Base-by-base conservation (phyloP, 2,113 vertebrate species). In the Hypocryptadius cinnamomeus region DNA sequence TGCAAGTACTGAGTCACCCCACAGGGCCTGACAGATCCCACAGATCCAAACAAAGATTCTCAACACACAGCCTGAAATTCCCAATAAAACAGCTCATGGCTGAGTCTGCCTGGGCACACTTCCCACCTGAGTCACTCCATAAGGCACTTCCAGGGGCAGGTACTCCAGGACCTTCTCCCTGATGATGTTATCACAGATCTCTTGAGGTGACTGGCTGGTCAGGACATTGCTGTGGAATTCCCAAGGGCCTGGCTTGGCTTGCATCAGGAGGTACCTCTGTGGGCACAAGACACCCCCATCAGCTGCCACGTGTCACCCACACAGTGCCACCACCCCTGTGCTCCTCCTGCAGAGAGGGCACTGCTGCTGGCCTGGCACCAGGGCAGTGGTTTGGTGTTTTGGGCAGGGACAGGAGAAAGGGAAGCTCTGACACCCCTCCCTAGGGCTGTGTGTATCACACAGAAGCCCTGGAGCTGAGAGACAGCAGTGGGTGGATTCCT, bases 101-200 rank as follows among this genome's bases (percentile, higher is more conserved):
- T 8, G 60, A 51, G 17, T 9, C 56, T 69, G 40, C 57, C 16
- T 22, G 72, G 1, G 4, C 30, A 13, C 13, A 39, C 4, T 64
- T 66, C 47, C 95, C 91, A 99, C 99, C 99, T 99, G 99, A n/a
- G 96, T 96, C 71, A 99, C 82, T 0, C 85, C 93, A 21, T 99
- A 99, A 42, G 99, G 99, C 85, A 99, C 98, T 68, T 99, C 99
- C 96, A 98, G 95, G 0, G 98, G 99, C 85, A 99, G 97, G 82
- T 98, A 92, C 83, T 99, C 98, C 79, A 99, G 95, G 8, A 99
- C 94, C 93, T 99, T 99, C 97, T 98, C 99, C 92, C 99, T 97
- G 95, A 99, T 97, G 50, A 98, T 96, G 69, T 98, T 99, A 61
- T 92, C 27, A 60, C 99, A 99, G 95, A 99, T 84, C 57, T 99